Percentiles rank a stretch among this genome's conserved stretches.
Conservation (phyloP, 2,113 vertebrate species). For the Trochalopteron elliotii region DNA sequence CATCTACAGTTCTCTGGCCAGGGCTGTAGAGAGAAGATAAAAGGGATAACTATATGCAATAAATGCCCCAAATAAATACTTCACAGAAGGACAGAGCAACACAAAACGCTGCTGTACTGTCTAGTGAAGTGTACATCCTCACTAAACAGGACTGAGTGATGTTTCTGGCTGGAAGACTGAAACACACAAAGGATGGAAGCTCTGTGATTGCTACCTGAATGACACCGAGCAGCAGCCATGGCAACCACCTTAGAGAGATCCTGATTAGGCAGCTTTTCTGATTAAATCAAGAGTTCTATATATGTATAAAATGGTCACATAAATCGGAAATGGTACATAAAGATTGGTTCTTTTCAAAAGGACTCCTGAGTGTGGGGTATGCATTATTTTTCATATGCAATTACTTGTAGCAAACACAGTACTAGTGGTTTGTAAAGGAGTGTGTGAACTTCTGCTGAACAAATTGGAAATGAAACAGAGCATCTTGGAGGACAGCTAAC, state of each 20-base stretch:
- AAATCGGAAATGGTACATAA: neutral
- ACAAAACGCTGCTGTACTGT: neutral
- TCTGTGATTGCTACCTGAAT: neutral
- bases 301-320: neutral
- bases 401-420: neutral
- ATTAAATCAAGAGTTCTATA: neutral
- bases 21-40: constrained; percentile 75
- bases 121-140: neutral
- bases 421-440: neutral
- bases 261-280: neutral
- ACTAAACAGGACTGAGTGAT: neutral
- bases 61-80: neutral
- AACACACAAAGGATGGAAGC: neutral
- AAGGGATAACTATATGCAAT: neutral
- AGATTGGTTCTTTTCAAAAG: neutral
- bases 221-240: neutral
- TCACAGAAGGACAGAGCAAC: neutral
- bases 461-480: neutral
- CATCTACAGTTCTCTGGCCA: constrained; percentile 90
- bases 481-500: neutral
- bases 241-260: neutral
- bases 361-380: neutral
- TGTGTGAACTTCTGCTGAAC: neutral
- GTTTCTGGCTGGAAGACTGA: neutral
- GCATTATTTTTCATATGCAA: neutral